Percentiles rank a stretch among this genome's conserved stretches.
phyloP scores from a whole-genome alignment of 2,797 vertebrate genomes.

The Darevskia mixta region DNA sequence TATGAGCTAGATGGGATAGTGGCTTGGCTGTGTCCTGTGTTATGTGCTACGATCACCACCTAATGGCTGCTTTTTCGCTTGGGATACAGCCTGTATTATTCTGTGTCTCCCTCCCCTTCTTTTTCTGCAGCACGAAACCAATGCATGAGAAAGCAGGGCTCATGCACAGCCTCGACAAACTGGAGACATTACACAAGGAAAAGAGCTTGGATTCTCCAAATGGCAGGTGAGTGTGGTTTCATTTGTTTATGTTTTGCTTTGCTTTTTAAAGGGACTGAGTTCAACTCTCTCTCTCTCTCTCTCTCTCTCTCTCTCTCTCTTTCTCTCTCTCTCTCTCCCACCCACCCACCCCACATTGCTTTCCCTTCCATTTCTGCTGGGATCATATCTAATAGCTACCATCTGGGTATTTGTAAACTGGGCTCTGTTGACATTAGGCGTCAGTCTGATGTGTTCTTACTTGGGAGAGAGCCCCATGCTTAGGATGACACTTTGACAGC shows the following conservation, averaged over 20 bases:
- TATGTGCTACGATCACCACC: fast-evolving
- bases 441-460: background rate
- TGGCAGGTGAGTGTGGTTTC: slow-evolving; percentile 56
- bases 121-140: slow-evolving; percentile 60
- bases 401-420: background rate
- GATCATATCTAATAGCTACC: background rate
- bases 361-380: background rate
- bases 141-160: slow-evolving; percentile 73
- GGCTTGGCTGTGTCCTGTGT: background rate
- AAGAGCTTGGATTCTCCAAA: slow-evolving; percentile 66
- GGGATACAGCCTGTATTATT: background rate
- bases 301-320: no score
- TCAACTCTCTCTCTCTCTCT: no score
- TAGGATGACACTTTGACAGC: background rate
- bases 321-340: no score
- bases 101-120: background rate
- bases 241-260: background rate
- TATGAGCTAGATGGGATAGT: background rate
- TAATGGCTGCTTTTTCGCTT: background rate
- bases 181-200: slow-evolving; percentile 67
- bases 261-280: background rate
- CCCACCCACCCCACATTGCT: background rate
- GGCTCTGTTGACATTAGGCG: no score
- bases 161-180: slow-evolving; percentile 60
- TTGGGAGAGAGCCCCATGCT: background rate